These are phyloP conservation scores for Microctonus brassicae DNA, from an alignment of 2,888 invertebrate species.

Conservation along the genomic window DNA sequence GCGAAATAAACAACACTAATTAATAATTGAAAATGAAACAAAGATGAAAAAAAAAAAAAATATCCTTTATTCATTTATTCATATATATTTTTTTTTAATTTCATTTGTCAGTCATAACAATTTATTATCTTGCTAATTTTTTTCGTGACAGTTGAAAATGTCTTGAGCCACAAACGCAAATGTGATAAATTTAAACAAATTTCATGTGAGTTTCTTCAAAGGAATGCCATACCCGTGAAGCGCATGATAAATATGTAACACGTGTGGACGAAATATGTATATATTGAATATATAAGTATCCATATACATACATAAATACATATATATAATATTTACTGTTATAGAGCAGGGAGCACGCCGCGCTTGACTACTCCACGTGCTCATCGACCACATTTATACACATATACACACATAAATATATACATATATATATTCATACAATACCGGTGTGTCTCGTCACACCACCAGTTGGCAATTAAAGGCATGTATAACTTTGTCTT, in stretches of 20 bases:
- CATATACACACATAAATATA: neutral
- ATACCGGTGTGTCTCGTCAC: slow-evolving; percentile 9
- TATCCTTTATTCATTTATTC: too few species aligned
- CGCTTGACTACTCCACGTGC: slow-evolving; percentile 22
- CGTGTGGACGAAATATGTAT: slow-evolving; percentile 36
- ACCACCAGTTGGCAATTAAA: slow-evolving; percentile 28
- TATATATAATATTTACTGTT: neutral
- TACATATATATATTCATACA: neutral
- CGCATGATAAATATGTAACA: slow-evolving; percentile 47
- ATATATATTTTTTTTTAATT: too few species aligned
- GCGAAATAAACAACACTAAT: too few species aligned
- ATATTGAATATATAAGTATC: slow-evolving; percentile 17
- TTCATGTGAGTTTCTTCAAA: slow-evolving; percentile 47
- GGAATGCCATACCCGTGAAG: slow-evolving; percentile 45
- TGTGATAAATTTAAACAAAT: slow-evolving; percentile 47
- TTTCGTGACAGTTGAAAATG: slow-evolving; percentile 33
- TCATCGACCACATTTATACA: neutral
- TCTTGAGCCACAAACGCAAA: slow-evolving; percentile 33
- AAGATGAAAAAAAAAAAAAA: neutral
- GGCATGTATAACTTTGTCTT: slow-evolving; percentile 15
- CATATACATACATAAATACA: neutral
- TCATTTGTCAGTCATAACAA: slow-evolving; percentile 20
- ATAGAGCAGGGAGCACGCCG: slow-evolving; percentile 14
- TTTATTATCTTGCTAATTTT: slow-evolving; percentile 35
- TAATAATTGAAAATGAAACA: too few species aligned